Evolutionary conservation across 2,888 invertebrate genomes (phyloP).

Genomic region (Cephus sareptanus): DNA sequence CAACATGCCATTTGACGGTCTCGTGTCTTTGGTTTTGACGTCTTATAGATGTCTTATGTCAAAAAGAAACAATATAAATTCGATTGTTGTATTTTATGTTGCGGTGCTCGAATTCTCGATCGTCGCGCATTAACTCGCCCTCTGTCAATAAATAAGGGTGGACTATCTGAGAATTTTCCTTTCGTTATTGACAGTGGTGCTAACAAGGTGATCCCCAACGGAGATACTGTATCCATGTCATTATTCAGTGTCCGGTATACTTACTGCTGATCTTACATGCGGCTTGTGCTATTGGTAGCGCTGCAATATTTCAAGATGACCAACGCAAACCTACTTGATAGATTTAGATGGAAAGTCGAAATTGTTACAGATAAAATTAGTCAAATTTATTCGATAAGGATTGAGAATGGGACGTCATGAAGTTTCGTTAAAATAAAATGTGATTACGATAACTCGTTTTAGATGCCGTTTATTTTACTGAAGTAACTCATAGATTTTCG

Average conservation of each 20-base stretch:
- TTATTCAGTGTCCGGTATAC: slow-evolving; percentile 8
- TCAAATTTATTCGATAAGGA: not conserved
- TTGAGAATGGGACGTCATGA: not conserved
- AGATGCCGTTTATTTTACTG: not conserved
- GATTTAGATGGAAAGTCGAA: not conserved
- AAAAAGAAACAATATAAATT: not conserved
- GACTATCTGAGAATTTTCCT: slow-evolving; percentile 4
- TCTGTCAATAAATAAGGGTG: slow-evolving; percentile 3
- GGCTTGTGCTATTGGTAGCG: not conserved
- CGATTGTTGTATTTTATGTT: not conserved
- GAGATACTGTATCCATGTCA: slow-evolving; percentile 17
- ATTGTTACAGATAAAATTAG: not conserved
- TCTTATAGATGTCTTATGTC: too few relatives aligned
- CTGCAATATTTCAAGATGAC: not conserved
- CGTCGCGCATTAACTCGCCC: not conserved
- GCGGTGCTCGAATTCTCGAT: not conserved
- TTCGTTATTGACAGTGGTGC: slow-evolving; percentile 12
- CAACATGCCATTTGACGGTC: too few relatives aligned
- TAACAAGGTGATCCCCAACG: slow-evolving; percentile 16
- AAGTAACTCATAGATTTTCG: not conserved
- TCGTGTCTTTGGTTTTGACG: too few relatives aligned
- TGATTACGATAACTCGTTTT: not conserved
- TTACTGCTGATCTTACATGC: not conserved
- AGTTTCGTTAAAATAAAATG: not conserved
- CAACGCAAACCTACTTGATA: not conserved